Conservation (phyloP, 2,113 vertebrate genomes). For the Rhadina sibilatrix region DNA sequence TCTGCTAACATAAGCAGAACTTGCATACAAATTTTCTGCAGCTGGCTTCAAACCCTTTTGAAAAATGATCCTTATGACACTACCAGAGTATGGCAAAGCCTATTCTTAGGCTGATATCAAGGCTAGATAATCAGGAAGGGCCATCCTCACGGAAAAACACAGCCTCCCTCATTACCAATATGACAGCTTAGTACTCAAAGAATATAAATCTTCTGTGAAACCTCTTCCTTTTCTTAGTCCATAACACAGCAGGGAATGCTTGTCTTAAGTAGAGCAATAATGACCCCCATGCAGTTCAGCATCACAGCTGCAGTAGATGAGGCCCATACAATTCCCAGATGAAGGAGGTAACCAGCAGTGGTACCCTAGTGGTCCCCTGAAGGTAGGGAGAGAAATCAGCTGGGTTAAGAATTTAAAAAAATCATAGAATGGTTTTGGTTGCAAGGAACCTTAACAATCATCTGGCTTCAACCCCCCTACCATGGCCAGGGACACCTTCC, state of each 20-base stretch:
- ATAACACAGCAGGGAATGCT: not conserved
- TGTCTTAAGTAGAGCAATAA: not conserved
- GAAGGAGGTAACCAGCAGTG: not conserved
- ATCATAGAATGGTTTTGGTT: not conserved
- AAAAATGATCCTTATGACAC: not conserved
- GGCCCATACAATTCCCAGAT: not conserved
- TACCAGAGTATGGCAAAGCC: not conserved
- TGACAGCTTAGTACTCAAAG: not conserved
- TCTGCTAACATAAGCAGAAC: not conserved
- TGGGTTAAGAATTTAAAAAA: not conserved
- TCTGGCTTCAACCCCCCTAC: not conserved
- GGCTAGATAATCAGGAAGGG: not conserved
- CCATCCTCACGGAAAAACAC: not conserved
- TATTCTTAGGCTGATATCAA: not conserved
- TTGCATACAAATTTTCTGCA: not conserved
- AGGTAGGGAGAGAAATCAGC: not conserved
- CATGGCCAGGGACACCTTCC: not conserved
- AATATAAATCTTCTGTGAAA: not conserved
- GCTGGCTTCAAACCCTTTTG: not conserved
- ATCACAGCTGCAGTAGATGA: not conserved
- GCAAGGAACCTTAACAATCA: not conserved
- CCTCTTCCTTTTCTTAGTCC: not conserved
- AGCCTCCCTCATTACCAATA: not conserved
- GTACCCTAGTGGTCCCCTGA: fast-evolving
- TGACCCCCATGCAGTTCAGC: not conserved